phyloP scores from a whole-genome alignment of 2,888 invertebrate genomes.

The Phalera bucephala region DNA sequence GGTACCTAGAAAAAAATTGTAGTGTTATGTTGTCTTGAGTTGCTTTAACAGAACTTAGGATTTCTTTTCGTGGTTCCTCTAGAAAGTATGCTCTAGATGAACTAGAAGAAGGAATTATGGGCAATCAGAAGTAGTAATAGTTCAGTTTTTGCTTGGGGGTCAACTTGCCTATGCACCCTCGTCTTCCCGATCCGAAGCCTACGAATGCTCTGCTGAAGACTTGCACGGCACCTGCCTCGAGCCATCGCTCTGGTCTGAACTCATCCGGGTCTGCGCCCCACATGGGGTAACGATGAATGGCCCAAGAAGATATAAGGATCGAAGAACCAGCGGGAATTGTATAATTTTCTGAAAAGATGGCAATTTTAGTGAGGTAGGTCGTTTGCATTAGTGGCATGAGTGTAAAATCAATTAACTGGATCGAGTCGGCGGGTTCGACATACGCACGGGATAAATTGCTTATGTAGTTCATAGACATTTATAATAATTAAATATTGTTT shows the following conservation, averaged over 20 bases:
- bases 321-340: not conserved
- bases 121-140: slow-evolving; percentile 21
- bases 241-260: not conserved
- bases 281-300: not conserved
- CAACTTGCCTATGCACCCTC: not conserved
- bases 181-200: not conserved
- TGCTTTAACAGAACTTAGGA: not conserved
- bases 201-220: not conserved
- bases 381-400: not conserved
- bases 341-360: not conserved
- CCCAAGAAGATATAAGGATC: not conserved
- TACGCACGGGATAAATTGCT: too few species aligned
- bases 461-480: too few species aligned
- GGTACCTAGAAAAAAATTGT: too few species aligned
- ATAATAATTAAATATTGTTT: too few species aligned
- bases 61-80: too few species aligned
- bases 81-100: too few species aligned
- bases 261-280: not conserved
- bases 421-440: too few species aligned
- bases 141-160: not conserved
- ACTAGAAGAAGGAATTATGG: slow-evolving; percentile 11
- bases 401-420: too few species aligned
- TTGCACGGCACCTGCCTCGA: not conserved
- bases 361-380: not conserved
- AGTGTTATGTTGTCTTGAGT: not conserved